Evolutionary conservation across 2,797 vertebrate species (phyloP).

Genomic region (Prunella strophiata): DNA sequence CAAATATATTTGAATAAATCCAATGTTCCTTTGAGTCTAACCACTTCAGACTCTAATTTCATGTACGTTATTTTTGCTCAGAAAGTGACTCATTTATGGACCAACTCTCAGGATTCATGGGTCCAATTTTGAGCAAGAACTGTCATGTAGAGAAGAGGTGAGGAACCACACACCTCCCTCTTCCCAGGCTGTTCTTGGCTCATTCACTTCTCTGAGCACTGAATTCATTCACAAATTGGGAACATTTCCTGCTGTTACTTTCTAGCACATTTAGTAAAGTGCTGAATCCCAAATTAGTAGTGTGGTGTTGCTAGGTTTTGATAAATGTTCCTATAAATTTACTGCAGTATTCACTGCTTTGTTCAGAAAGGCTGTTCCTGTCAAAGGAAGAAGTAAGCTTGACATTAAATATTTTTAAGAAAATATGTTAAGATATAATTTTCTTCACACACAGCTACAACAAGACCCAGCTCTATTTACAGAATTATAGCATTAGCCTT

Average conservation of each 20-base stretch:
- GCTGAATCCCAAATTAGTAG: slow-evolving; percentile 35
- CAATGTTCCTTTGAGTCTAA: neutral
- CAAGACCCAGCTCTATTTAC: neutral
- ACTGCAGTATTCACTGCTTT: neutral
- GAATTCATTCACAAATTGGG: slow-evolving; percentile 52
- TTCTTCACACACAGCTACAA: neutral
- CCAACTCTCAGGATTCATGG: neutral
- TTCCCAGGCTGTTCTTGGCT: slow-evolving; percentile 14
- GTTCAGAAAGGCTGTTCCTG: neutral
- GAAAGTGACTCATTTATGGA: neutral
- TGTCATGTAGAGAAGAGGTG: neutral
- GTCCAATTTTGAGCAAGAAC: neutral
- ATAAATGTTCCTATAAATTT: slow-evolving; percentile 15
- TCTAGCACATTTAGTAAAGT: slow-evolving; percentile 38
- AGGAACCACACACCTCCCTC: neutral
- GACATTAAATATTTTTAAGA: neutral
- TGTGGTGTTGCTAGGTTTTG: slow-evolving; percentile 14
- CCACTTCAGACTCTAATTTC: neutral
- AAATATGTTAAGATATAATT: neutral
- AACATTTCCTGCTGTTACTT: slow-evolving; percentile 24
- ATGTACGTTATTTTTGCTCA: neutral
- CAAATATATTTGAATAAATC: neutral
- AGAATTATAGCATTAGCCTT: neutral
- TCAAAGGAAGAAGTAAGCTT: neutral
- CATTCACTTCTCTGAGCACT: slow-evolving; percentile 13